These are phyloP conservation scores for Odontocerum albicorne DNA, from an alignment of 2,888 invertebrate species.

Conservation along the genomic window DNA sequence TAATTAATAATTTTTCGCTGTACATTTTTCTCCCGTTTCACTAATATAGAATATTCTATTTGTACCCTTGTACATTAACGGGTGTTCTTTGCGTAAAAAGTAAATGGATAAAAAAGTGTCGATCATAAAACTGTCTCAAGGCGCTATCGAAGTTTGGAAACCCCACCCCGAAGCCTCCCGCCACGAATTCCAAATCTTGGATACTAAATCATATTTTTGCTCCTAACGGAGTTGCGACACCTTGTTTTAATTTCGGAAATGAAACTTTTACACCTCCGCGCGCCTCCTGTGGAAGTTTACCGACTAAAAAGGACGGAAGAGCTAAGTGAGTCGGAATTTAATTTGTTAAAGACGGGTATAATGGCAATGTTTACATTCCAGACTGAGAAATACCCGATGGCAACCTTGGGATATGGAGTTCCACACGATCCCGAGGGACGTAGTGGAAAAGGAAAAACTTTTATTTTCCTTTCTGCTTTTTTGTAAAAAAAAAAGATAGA, in stretches of 20 bases:
- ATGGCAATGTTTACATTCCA: conserved; percentile 36
- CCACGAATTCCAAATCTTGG: conserved; percentile 1
- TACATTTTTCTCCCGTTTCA: too few relatives aligned
- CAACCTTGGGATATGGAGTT: conserved; percentile 16
- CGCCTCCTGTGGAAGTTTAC: background rate
- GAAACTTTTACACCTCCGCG: conserved; percentile 31
- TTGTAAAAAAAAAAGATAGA: too few relatives aligned
- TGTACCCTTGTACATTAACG: too few relatives aligned
- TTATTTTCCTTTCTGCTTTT: too few relatives aligned
- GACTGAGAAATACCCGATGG: conserved; percentile 8
- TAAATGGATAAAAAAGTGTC: too few relatives aligned
- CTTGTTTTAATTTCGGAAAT: conserved; percentile 36
- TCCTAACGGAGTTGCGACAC: conserved; percentile 27
- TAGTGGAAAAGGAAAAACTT: too few relatives aligned
- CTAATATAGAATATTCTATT: too few relatives aligned
- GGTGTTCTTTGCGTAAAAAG: too few relatives aligned
- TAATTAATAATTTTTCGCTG: too few relatives aligned
- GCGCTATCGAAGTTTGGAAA: too few relatives aligned
- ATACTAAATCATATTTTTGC: conserved; percentile 5
- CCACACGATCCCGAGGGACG: conserved; percentile 26
- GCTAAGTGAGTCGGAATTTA: conserved; percentile 35
- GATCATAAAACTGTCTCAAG: too few relatives aligned
- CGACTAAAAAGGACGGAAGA: conserved; percentile 8
- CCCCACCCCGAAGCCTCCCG: background rate
- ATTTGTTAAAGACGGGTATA: conserved; percentile 36